Evolutionary conservation across 1,140 invertebrate genomes (phyloP), one percentile per base, ranked within the genome.

Genomic region (Megalopta genalis): DNA sequence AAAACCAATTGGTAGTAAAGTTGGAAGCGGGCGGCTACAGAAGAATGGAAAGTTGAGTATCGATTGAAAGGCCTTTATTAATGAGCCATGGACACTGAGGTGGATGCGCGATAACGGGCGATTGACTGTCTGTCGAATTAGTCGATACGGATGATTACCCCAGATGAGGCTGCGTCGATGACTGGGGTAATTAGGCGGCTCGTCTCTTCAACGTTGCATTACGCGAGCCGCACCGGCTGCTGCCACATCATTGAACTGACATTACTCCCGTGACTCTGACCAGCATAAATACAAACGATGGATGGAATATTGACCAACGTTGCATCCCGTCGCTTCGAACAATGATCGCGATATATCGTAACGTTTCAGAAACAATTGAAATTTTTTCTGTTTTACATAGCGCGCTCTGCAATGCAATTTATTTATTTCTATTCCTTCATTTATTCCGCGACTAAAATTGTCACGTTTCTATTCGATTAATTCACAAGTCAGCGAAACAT

Each of bases 141-240:
- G 54, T 79, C 76, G 66, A 54, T 63, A 68, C 76, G 76, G 71
- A 75, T 83, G 78, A 80, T 83, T 83, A 80, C 68, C 54, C 66
- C 65, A 60, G 75, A 83, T 72, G 77, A 76, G 81, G 71, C 72
- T 59, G 37, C 71, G 62, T 59, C 70, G 78, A 76, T 80, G 81
- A 77, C 77, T 72, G 42, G 79, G 77, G 14, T 83, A 83, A 83
- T 83, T 83, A 83, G 81, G 65, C 52, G 79, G 62, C 63, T 76
- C 63, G 63, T 62, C 71, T 76, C 81, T 83, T 70, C 81, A 27
- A 74, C 63, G 60, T 80, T 37, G 67, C 67, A 27, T 71, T 77
- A 25, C 66, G 64, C 42, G 75, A 49, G 25, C 27, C 49, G 66
- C 37, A n/a, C 46, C 49, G 42, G 54, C 64, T 39, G 27, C 66